Evolutionary conservation across 1,140 invertebrate species (phyloP).

Genomic region (Hypothenemus hampei): DNA sequence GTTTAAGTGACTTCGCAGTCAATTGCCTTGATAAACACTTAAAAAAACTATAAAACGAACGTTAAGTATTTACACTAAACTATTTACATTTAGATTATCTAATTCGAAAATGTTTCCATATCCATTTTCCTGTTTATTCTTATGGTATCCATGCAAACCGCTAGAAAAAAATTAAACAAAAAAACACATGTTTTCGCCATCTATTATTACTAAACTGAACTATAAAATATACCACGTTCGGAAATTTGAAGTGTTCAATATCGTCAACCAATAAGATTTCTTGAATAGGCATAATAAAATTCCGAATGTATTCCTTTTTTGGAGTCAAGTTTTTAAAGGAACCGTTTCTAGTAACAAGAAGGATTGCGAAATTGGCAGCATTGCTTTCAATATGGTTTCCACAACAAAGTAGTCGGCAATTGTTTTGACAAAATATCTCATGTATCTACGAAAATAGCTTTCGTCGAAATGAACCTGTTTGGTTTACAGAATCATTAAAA

Average conservation of each 20-base stretch:
- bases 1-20: not conserved
- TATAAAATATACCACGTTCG: no score
- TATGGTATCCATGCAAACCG: no score
- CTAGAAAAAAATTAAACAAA: no score
- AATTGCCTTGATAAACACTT: not conserved
- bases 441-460: slow-evolving; percentile 34
- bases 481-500: slow-evolving; percentile 24
- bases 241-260: no score
- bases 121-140: no score
- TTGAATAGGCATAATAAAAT: no score
- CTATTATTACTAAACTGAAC: no score
- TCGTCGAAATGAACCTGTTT: slow-evolving; percentile 32
- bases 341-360: no score
- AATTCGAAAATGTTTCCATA: slow-evolving; percentile 12
- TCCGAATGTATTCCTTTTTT: no score
- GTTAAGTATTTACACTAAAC: slow-evolving; percentile 6
- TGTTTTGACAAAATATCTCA: slow-evolving; percentile 32
- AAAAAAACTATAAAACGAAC: not conserved
- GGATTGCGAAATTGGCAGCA: not conserved
- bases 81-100: slow-evolving; percentile 21
- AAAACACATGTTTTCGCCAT: no score
- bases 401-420: slow-evolving; percentile 41
- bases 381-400: slow-evolving; percentile 34
- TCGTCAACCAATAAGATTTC: no score
- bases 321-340: no score